Percentiles rank a stretch among this genome's conserved stretches.
These are phyloP conservation scores for Anser brachyrhynchus DNA, from an alignment of 2,113 vertebrate species.

Conservation along the genomic window DNA sequence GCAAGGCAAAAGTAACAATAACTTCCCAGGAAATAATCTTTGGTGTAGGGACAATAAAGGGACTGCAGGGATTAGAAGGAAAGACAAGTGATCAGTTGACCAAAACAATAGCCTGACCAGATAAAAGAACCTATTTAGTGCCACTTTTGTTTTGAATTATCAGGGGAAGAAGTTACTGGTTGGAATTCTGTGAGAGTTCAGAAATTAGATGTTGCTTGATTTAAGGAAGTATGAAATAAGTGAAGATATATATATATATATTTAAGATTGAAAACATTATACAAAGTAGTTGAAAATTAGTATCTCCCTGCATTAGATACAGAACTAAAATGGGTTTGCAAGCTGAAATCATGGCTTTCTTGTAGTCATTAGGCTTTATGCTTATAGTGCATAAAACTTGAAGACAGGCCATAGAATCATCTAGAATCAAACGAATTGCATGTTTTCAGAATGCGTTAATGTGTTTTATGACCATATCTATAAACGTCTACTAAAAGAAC, in stretches of 20 bases:
- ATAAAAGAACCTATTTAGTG: background rate
- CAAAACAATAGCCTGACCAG: background rate
- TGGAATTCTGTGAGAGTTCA: background rate
- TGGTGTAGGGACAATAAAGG: background rate
- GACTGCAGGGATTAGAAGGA: background rate
- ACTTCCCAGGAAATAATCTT: background rate
- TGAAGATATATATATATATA: background rate
- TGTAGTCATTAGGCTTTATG: background rate
- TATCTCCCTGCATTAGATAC: background rate
- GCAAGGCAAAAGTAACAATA: background rate
- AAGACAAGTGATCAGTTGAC: background rate
- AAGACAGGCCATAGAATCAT: background rate
- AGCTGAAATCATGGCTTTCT: background rate
- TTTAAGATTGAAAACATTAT: background rate
- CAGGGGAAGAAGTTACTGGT: background rate
- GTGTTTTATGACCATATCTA: background rate
- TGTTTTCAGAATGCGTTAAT: background rate
- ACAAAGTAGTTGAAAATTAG: background rate
- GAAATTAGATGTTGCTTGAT: background rate
- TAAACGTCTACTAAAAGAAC: background rate
- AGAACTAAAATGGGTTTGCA: background rate
- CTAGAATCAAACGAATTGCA: background rate
- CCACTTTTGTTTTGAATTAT: background rate
- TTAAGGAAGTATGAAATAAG: background rate
- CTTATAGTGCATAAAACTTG: background rate